A percentile compares a stretch with the other conserved stretches of the same genome.
These are phyloP conservation scores for Tupaia tana DNA, from an alignment of 2,113 vertebrate genomes.

Conservation along the genomic window DNA sequence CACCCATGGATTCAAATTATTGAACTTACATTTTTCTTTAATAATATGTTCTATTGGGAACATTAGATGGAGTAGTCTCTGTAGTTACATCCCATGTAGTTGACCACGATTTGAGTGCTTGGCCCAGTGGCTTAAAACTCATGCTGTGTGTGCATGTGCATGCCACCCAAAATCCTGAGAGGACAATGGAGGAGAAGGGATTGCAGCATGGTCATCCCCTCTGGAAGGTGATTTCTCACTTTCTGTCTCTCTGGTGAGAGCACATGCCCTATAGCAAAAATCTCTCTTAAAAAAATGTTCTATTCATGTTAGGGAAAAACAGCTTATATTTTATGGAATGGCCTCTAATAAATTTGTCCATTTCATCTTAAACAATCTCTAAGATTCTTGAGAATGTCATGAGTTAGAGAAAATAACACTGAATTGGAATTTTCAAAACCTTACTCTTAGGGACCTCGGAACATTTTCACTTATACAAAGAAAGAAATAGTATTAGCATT, in stretches of 20 bases:
- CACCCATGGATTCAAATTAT: background rate
- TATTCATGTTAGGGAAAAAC: background rate
- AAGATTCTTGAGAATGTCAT: background rate
- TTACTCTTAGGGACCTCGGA: background rate
- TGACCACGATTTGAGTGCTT: too few relatives aligned
- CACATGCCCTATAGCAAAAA: too few relatives aligned
- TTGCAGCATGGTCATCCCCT: too few relatives aligned
- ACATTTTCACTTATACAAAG: constrained; percentile 22
- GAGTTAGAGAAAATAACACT: background rate
- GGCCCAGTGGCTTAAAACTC: too few relatives aligned
- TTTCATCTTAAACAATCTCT: constrained; percentile 23
- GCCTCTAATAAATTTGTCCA: background rate
- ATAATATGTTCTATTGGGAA: background rate
- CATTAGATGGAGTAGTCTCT: too few relatives aligned
- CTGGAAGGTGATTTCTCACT: too few relatives aligned
- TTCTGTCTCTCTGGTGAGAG: too few relatives aligned
- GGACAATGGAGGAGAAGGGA: too few relatives aligned
- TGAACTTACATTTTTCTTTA: background rate
- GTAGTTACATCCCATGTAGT: too few relatives aligned
- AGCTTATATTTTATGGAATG: background rate
- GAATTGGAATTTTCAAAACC: background rate
- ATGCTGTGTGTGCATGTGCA: too few relatives aligned
- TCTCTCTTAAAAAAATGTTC: background rate
- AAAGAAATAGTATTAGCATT: background rate
- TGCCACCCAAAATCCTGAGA: too few relatives aligned